Evolutionary conservation across 2,888 invertebrate genomes (phyloP).

Genomic region (Polydrusus pterygomalis): DNA sequence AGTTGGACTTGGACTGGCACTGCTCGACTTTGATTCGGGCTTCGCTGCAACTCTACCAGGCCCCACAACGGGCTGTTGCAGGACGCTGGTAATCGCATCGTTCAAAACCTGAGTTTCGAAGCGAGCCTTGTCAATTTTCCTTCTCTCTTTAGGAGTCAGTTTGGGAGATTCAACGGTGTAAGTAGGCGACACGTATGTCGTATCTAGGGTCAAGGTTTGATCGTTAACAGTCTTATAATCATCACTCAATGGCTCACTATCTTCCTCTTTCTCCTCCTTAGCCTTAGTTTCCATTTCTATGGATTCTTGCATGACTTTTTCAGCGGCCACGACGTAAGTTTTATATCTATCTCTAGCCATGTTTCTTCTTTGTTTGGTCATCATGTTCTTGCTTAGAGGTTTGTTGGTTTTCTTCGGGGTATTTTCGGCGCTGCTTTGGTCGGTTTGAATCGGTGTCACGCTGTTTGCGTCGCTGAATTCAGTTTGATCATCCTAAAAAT

Average conservation of each 20-base stretch:
- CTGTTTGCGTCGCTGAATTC: constrained; percentile 73
- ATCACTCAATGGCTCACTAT: constrained; percentile 60
- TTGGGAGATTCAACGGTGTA: constrained; percentile 59
- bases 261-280: constrained; percentile 45
- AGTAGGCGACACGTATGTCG: constrained; percentile 55
- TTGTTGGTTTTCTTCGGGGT: constrained; percentile 79
- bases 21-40: constrained; percentile 35
- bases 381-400: constrained; percentile 74
- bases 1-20: constrained; percentile 60
- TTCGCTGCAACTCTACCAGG: constrained; percentile 8
- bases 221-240: constrained; percentile 57
- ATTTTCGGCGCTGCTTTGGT: constrained; percentile 83
- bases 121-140: constrained; percentile 79
- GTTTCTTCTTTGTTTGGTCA: constrained; percentile 86
- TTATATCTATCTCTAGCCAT: constrained; percentile 86
- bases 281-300: constrained; percentile 59
- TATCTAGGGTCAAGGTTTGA: constrained; percentile 45
- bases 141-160: constrained; percentile 79
- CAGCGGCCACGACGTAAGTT: constrained; percentile 86
- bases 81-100: constrained; percentile 58
- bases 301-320: constrained; percentile 73
- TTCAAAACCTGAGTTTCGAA: constrained; percentile 80
- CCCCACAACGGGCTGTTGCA: constrained; percentile 44
- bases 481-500: constrained; percentile 67
- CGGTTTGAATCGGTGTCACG: constrained; percentile 80